Evolutionary conservation across 1,140 invertebrate species (phyloP).

Genomic region (Orius insidiosus): DNA sequence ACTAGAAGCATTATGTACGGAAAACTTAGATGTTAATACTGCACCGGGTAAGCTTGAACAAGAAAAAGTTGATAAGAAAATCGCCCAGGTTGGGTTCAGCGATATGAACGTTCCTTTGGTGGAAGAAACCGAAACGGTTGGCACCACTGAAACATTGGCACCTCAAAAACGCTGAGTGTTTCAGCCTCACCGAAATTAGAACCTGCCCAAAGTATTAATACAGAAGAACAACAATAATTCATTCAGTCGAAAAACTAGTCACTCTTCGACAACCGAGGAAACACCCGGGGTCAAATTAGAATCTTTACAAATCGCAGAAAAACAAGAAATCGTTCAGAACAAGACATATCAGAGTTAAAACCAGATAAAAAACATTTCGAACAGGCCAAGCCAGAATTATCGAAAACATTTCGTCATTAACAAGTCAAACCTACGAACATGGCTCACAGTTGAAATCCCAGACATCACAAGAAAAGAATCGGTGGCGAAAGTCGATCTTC

Average conservation of each 20-base stretch:
- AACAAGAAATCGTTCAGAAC: constrained; percentile 2
- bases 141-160: constrained; percentile 3
- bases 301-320: constrained; percentile 3
- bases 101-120: not conserved
- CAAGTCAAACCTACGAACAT: no score
- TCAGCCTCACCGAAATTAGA: not conserved
- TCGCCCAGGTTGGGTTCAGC: not conserved
- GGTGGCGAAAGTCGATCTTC: constrained; percentile 9
- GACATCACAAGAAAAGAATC: constrained; percentile 2
- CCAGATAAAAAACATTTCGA: no score
- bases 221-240: not conserved
- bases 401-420: no score
- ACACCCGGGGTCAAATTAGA: constrained; percentile 5
- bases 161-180: not conserved
- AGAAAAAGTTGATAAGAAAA: not conserved
- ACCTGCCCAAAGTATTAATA: not conserved
- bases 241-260: not conserved
- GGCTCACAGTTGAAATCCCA: not conserved
- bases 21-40: constrained; percentile 1
- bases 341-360: not conserved
- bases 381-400: no score
- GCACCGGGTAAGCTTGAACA: no score
- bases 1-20: constrained; percentile 4
- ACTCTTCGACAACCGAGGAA: not conserved
- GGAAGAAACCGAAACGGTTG: not conserved